phyloP scores from a whole-genome alignment of 2,888 invertebrate genomes.

The Drosophila kanekoi region DNA sequence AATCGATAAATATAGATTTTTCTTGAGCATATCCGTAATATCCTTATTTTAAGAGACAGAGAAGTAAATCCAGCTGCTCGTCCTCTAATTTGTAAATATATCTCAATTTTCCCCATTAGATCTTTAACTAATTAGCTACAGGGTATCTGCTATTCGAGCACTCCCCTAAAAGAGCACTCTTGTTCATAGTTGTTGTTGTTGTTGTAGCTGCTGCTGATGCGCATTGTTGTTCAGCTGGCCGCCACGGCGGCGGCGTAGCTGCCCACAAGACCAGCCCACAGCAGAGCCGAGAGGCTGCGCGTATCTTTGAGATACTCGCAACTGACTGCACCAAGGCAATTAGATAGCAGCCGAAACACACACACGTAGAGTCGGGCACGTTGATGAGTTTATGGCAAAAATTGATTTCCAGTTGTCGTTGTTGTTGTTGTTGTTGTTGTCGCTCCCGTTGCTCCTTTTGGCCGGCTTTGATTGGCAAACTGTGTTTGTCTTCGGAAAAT shows the following conservation, averaged over 20 bases:
- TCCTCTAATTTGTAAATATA: too few relatives aligned
- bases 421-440: constrained; percentile 33
- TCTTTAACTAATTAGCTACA: neutral
- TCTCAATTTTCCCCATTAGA: too few relatives aligned
- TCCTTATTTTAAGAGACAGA: too few relatives aligned
- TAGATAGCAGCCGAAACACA: constrained; percentile 64
- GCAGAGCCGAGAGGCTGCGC: constrained; percentile 27
- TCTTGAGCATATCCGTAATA: too few relatives aligned
- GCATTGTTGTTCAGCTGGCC: constrained; percentile 49
- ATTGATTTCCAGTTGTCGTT: constrained; percentile 79
- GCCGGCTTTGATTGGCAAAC: constrained; percentile 59
- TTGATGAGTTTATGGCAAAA: constrained; percentile 80
- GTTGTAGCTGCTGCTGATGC: constrained; percentile 33
- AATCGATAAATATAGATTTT: neutral
- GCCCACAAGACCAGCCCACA: constrained; percentile 65
- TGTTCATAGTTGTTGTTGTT: constrained; percentile 8
- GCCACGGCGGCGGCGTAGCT: constrained; percentile 35
- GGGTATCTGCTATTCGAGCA: neutral
- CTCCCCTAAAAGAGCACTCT: neutral
- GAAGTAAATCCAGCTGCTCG: too few relatives aligned
- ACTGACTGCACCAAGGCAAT: constrained; percentile 73
- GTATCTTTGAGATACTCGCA: constrained; percentile 67
- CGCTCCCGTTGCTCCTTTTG: constrained; percentile 49
- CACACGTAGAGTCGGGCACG: constrained; percentile 32
- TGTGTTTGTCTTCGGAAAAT: constrained; percentile 56